Percentiles rank a stretch among this genome's conserved stretches.
phyloP scores from a whole-genome alignment of 2,113 vertebrate genomes.

The Corythaixoides concolor region DNA sequence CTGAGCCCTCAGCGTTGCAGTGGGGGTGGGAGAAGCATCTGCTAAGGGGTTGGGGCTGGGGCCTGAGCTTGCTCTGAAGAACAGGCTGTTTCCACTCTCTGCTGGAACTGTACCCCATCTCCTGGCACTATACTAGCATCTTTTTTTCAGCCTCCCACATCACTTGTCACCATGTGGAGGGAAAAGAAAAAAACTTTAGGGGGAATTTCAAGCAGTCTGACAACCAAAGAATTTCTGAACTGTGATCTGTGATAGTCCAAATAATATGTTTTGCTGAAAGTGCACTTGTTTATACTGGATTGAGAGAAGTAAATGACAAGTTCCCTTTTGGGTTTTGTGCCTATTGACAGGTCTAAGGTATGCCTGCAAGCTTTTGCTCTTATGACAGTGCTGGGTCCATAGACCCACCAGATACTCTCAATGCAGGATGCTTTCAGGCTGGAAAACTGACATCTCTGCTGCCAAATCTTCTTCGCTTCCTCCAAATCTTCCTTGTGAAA shows the following conservation, averaged over 20 bases:
- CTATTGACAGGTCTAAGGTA: not conserved
- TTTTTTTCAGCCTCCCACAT: not conserved
- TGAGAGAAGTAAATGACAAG: not conserved
- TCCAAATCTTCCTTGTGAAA: slow-evolving; percentile 8
- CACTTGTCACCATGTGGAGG: not conserved
- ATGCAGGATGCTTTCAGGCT: not conserved
- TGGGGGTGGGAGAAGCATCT: not conserved
- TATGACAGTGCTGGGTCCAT: not conserved
- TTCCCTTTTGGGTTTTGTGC: not conserved
- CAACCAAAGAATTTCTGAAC: not conserved
- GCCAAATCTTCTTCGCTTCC: not conserved
- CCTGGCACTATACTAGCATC: not conserved
- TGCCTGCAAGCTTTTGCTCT: slow-evolving; percentile 1
- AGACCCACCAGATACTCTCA: not conserved
- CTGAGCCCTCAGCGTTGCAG: not conserved
- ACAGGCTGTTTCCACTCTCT: not conserved
- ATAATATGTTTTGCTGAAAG: not conserved
- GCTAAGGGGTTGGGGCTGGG: not conserved
- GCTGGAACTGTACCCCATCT: not conserved
- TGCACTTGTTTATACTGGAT: not conserved
- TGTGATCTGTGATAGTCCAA: not conserved
- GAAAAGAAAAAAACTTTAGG: not conserved
- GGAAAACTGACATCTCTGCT: slow-evolving; percentile 9
- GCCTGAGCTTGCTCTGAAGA: not conserved
- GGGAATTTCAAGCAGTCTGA: not conserved